A percentile compares a stretch with the other conserved stretches of the same genome.
phyloP scores from a whole-genome alignment of 2,888 invertebrate species.

The Drosophila peninsularis region DNA sequence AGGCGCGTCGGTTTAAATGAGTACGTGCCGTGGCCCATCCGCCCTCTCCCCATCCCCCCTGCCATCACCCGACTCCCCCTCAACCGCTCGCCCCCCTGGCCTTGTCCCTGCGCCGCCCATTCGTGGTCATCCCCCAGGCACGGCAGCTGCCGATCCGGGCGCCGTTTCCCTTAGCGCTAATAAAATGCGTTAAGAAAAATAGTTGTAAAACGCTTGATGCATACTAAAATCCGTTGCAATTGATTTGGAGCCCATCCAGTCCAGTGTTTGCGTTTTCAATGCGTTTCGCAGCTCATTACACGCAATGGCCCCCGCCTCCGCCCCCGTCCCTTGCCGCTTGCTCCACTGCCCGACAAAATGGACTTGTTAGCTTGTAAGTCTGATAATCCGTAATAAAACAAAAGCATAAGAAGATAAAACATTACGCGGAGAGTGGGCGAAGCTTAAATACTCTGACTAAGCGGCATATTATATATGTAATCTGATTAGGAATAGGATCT shows the following conservation, averaged over 20 bases:
- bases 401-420: background rate
- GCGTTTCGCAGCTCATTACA: slow-evolving; percentile 75
- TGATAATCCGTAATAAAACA: slow-evolving; percentile 44
- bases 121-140: slow-evolving; percentile 41
- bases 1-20: slow-evolving; percentile 75
- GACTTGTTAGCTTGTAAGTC: slow-evolving; percentile 59
- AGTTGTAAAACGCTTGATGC: slow-evolving; percentile 81
- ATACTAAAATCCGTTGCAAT: slow-evolving; percentile 80
- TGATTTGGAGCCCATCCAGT: slow-evolving; percentile 59
- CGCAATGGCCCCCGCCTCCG: slow-evolving; percentile 21
- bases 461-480: no score
- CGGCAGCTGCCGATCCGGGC: slow-evolving; percentile 27
- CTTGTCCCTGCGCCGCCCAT: slow-evolving; percentile 3
- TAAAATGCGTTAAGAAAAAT: slow-evolving; percentile 81
- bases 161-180: slow-evolving; percentile 68
- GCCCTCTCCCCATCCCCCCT: no score
- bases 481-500: no score
- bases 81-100: background rate
- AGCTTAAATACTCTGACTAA: slow-evolving; percentile 10
- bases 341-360: slow-evolving; percentile 33
- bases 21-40: slow-evolving; percentile 58
- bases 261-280: slow-evolving; percentile 45
- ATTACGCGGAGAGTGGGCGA: background rate
- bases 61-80: background rate
- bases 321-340: background rate